phyloP scores from a whole-genome alignment of 2,888 invertebrate species.

The Alloplasta piceator region DNA sequence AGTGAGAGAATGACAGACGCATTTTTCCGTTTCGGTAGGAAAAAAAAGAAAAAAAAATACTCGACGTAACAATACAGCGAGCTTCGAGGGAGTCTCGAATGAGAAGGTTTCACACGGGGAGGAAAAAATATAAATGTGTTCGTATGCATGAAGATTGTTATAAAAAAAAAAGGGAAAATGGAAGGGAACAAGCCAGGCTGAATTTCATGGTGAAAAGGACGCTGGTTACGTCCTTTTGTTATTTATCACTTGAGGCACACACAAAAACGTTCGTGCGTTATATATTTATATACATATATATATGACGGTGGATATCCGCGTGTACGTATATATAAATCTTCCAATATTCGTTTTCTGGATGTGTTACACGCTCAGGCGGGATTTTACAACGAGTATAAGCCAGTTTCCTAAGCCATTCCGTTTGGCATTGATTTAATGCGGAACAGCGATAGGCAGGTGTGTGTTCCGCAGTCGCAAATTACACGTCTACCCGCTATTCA shows the following conservation, averaged over 20 bases:
- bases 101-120: slow-evolving; percentile 35
- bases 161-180: neutral
- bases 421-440: slow-evolving; percentile 72
- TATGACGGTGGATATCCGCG: slow-evolving; percentile 13
- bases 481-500: slow-evolving; percentile 71
- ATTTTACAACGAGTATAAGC: slow-evolving; percentile 61
- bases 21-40: neutral
- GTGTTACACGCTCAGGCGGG: slow-evolving; percentile 63
- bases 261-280: neutral
- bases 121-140: neutral
- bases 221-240: too few species aligned
- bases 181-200: too few species aligned
- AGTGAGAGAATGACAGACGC: slow-evolving; percentile 3
- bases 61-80: slow-evolving; percentile 56
- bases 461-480: slow-evolving; percentile 73
- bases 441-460: slow-evolving; percentile 73
- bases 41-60: slow-evolving; percentile 34
- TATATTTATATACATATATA: neutral
- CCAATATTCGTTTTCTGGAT: slow-evolving; percentile 64
- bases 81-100: slow-evolving; percentile 17
- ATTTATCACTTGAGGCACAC: too few species aligned
- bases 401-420: slow-evolving; percentile 63
- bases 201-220: too few species aligned
- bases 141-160: neutral
- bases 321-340: slow-evolving; percentile 59